Evolutionary conservation across 2,797 vertebrate genomes (phyloP).

Genomic region (Sarcophilus harrisii): DNA sequence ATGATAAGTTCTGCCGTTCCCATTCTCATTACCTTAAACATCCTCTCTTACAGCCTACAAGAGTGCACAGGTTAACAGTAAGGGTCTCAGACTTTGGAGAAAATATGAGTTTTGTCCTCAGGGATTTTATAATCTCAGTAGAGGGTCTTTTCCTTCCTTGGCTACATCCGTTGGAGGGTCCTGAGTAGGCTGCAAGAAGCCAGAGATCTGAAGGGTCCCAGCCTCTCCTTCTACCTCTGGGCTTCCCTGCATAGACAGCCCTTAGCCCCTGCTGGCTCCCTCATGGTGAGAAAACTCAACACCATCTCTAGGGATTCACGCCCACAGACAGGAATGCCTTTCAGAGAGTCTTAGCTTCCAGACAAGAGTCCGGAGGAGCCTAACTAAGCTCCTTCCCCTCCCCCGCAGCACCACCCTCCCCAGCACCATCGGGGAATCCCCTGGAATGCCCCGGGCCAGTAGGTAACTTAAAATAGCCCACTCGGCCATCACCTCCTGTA

Average conservation of each 20-base stretch:
- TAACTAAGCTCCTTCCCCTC: background rate
- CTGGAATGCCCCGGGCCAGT: constrained; percentile 61
- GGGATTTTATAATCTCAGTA: background rate
- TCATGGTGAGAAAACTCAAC: background rate
- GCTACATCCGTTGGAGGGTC: background rate
- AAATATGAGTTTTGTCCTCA: background rate
- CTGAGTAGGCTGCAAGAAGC: background rate
- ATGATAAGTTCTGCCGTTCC: background rate
- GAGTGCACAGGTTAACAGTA: background rate
- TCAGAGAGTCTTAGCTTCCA: background rate
- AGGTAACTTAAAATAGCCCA: constrained; percentile 27
- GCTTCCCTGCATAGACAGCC: background rate
- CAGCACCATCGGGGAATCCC: constrained; percentile 31
- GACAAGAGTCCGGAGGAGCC: background rate
- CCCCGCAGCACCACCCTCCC: background rate
- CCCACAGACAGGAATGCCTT: background rate
- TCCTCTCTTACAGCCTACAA: background rate
- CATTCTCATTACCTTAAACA: background rate
- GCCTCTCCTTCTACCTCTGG: background rate
- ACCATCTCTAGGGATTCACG: background rate
- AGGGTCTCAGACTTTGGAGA: background rate
- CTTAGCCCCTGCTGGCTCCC: background rate
- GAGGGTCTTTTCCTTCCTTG: background rate
- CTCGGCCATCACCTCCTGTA: background rate
- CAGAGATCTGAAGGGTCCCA: background rate